Evolutionary conservation across 2,797 vertebrate species (phyloP), one percentile per base, ranked within the genome.

Genomic region (Molossus alvarezi): DNA sequence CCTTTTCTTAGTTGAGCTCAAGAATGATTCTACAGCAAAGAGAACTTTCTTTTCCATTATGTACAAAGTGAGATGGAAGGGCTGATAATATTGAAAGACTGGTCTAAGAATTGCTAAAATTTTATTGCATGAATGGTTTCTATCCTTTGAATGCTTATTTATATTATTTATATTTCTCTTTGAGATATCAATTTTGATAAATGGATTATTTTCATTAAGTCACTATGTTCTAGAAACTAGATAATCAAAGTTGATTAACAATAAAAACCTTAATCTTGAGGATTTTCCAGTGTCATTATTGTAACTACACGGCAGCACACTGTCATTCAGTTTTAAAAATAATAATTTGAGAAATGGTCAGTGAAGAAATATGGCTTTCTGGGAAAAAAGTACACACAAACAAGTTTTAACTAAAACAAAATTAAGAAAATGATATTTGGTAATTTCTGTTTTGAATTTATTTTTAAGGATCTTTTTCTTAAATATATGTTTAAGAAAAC

Each of bases 371-470:
- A 60, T 6, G n/a, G 53, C 6, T 58, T 80, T 88, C 23, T 86
- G 55, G 29, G 14, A 84, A 93, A 93, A 95, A 80, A 9, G 6
- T 64, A 65, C 7, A 86, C 3, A 64, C 12, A 82, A 45, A 51
- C 21, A 82, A 85, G 23, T 1, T 15, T 88, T 94, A 77, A 53
- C 84, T 77, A 65, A 90, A 90, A 85, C 25, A 84, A 92, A 94
- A 85, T 91, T 67, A 72, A 93, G 62, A 57, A 72, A 91, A 75
- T 4, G n/a, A 45, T 51, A 87, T 88, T 90, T 65, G 4, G 14
- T n/a, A 23, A 83, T 76, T 84, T 69, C 73, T 72, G 8, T 29
- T 96, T 88, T 80, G 7, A 88, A 55, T 73, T 73, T 37, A 41
- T n/a, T 84, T 83, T 67, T 51, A 64, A 91, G 23, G 7, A 58